Base-by-base conservation (phyloP, 2,113 vertebrate species). In the Gasterosteus nipponicus region DNA sequence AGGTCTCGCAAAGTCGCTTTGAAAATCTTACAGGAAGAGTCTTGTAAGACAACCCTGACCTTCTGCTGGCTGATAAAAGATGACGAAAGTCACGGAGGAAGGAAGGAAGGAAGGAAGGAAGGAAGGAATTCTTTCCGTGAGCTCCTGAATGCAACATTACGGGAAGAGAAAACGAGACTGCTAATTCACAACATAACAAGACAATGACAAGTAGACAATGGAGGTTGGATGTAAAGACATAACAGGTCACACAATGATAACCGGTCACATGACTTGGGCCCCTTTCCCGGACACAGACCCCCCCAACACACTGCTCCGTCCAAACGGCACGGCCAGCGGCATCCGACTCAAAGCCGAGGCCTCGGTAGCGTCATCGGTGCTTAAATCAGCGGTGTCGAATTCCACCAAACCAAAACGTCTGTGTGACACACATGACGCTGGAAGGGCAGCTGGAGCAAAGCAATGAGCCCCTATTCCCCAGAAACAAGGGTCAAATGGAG, bases 351-450 rank as follows among this genome's bases (percentile, higher is more conserved):
- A 47, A 70, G 71, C 75, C 35, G 11, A 26, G 61, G 78, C 75
- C 76, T 78, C 67, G 44, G 51, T n/a, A 7, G 82, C 80, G 75
- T 84, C 87, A 90, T 86, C 82, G 4, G 58, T 1, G 53, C 79
- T 85, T 86, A 80, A 80, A 87, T 69, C 56, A 16, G 47, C 14
- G n/a, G 89, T 77, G 78, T 88, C 65, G 51, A 18, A 79, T 91
- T 92, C 89, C 90, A 84, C 44, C 2, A 59, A 82, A 62, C 79
- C 14, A 83, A 80, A 89, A 83, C 53, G 82, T 60, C 78, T 35
- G 61, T 14, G 44, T 67, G 74, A 77, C 74, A 80, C 4, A 7
- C 61, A 74, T 54, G 16, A 59, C 18, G 63, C 69, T 71, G 75
- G 39, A 11, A 35, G 79, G 57, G 66, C 33, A 58, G 73, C 11